phyloP scores from a whole-genome alignment of 2,797 vertebrate species.

The Gadopsis bispinosus region DNA sequence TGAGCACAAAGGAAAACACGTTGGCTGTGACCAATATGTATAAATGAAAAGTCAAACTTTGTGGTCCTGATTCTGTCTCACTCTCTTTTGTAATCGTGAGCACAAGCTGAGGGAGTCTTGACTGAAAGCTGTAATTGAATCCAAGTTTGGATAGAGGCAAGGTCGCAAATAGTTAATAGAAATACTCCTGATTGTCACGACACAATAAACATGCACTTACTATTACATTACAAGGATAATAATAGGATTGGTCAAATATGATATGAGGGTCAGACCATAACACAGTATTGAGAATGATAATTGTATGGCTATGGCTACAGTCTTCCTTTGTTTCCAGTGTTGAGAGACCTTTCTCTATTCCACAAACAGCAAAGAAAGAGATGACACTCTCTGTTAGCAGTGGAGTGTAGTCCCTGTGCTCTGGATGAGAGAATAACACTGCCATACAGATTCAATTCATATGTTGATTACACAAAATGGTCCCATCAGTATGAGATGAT shows the following conservation, averaged over 20 bases:
- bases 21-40: conserved; percentile 93
- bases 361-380: conserved; percentile 62
- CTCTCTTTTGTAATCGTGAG: conserved; percentile 53
- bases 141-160: conserved; percentile 24
- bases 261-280: conserved; percentile 39
- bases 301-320: conserved; percentile 36
- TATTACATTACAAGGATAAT: conserved; percentile 23
- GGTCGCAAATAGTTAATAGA: conserved; percentile 26
- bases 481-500: conserved; percentile 70
- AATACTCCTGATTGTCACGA: conserved; percentile 18
- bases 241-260: conserved; percentile 26
- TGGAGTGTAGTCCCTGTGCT: conserved; percentile 59
- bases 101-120: conserved; percentile 28
- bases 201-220: conserved; percentile 29
- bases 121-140: conserved; percentile 41
- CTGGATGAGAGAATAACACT: conserved; percentile 68
- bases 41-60: conserved; percentile 98
- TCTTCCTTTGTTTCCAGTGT: conserved; percentile 61
- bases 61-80: conserved; percentile 59
- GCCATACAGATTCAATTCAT: conserved; percentile 79
- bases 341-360: conserved; percentile 60
- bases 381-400: conserved; percentile 61
- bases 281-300: conserved; percentile 33
- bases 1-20: conserved; percentile 94
- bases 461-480: conserved; percentile 81